phyloP scores from a whole-genome alignment of 2,888 invertebrate genomes.

The Pollenia amentaria region DNA sequence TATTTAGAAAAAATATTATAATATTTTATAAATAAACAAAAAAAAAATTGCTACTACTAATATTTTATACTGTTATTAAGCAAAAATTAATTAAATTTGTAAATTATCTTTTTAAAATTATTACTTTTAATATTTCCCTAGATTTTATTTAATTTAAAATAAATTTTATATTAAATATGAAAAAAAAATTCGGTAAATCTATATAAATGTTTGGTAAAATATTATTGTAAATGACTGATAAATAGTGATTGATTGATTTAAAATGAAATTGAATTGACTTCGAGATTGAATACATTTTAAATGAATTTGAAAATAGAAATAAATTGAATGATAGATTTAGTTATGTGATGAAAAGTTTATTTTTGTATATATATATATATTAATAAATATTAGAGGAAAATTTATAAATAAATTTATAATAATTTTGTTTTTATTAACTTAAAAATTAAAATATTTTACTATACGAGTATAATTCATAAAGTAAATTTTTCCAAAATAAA shows the following conservation, averaged over 20 bases:
- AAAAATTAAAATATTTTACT: too few relatives aligned
- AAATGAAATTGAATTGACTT: conserved; percentile 36
- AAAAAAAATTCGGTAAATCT: background rate
- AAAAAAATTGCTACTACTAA: background rate
- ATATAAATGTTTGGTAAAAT: conserved; percentile 10
- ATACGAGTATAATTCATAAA: too few relatives aligned
- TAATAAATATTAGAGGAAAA: conserved; percentile 10
- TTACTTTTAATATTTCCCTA: background rate
- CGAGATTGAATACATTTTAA: conserved; percentile 25
- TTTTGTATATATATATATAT: conserved; percentile 39
- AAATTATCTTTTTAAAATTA: background rate
- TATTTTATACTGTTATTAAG: background rate
- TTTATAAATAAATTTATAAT: background rate
- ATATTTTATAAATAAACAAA: background rate
- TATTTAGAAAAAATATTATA: conserved; percentile 44
- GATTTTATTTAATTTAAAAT: conserved; percentile 4
- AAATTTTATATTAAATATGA: background rate
- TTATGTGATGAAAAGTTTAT: conserved; percentile 55
- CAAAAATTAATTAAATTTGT: conserved; percentile 27
- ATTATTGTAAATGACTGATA: conserved; percentile 29
- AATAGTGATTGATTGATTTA: conserved; percentile 34
- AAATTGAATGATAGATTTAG: conserved; percentile 36
- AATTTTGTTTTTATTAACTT: background rate
- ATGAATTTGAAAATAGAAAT: conserved; percentile 8
- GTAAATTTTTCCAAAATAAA: too few relatives aligned